These are phyloP conservation scores for Emberiza fucata DNA, from an alignment of 2,113 vertebrate species.

Conservation along the genomic window DNA sequence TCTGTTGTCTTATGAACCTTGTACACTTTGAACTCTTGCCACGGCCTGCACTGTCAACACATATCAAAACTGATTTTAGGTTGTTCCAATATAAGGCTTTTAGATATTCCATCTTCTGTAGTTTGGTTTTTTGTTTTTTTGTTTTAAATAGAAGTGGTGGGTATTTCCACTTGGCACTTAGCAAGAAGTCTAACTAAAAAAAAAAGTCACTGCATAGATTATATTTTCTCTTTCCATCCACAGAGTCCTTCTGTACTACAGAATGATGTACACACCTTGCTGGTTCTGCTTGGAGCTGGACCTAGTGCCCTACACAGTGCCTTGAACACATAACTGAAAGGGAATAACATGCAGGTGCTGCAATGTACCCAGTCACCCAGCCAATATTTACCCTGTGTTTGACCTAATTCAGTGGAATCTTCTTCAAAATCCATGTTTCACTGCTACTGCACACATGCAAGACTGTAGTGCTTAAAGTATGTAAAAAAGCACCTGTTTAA, in stretches of 20 bases:
- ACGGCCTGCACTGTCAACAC: neutral
- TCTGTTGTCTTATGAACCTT: neutral
- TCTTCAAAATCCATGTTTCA: neutral
- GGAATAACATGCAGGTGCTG: neutral
- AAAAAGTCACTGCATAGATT: neutral
- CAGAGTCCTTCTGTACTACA: neutral
- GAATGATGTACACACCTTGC: neutral
- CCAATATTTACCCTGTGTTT: neutral
- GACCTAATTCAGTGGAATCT: neutral
- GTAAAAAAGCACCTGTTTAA: neutral
- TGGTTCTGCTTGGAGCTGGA: neutral
- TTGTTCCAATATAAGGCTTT: neutral
- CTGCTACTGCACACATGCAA: neutral
- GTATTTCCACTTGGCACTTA: neutral
- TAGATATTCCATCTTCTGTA: neutral
- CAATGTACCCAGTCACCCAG: neutral
- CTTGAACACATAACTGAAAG: neutral
- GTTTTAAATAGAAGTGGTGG: neutral
- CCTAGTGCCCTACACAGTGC: neutral
- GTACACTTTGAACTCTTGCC: neutral
- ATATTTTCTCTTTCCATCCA: neutral
- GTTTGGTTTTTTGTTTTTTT: neutral
- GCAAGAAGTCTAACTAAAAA: neutral
- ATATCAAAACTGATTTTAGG: neutral
- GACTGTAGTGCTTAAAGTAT: neutral